Evolutionary conservation across 2,113 vertebrate genomes (phyloP), one percentile per base, ranked within the genome.

Genomic region (Stigmatopora nigra): DNA sequence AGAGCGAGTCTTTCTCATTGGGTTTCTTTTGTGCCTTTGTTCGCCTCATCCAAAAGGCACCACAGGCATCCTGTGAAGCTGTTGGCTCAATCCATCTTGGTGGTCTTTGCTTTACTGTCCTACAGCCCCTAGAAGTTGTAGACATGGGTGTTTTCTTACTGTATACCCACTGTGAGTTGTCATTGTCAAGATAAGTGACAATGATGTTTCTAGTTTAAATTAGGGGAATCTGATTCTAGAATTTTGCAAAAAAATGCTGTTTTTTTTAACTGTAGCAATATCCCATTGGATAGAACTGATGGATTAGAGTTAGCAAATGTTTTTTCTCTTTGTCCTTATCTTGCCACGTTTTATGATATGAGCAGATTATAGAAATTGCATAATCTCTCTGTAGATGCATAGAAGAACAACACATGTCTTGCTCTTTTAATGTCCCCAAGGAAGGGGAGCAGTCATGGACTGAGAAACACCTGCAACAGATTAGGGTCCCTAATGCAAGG

Each of bases 391-490:
- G 20, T 15, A 73, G 46, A 76, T 70, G 61, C 56, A 1, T 22
- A 9, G 7, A 59, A 63, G 55, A 22, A 75, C 68, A 62, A 58
- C 25, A 31, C 25, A 35, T n/a, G 31, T 61, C 59, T 63, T 65
- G 45, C 80, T 57, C 77, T 62, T 55, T 62, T 31, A 66, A 65
- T 69, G 41, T 78, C 74, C 22, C 67, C 76, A 67, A 71, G 80
- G 79, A 70, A 79, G 74, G 64, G 69, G 78, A 76, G 73, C 67
- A 66, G 74, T 70, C 81, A 61, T 64, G 65, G 81, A 78, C 79
- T 76, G 88, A 88, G 86, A 83, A 91, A 89, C 91, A 92, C 90
- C 91, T 92, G 91, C 89, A 91, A 91, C 76, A 91, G 89, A 92
- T 92, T 91, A 92, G 86, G 78, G 84, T 75, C 85, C 67, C 77